Percentiles rank a stretch among this genome's conserved stretches.
phyloP scores from a whole-genome alignment of 2,888 invertebrate genomes.

The Orchesella flavescens region DNA sequence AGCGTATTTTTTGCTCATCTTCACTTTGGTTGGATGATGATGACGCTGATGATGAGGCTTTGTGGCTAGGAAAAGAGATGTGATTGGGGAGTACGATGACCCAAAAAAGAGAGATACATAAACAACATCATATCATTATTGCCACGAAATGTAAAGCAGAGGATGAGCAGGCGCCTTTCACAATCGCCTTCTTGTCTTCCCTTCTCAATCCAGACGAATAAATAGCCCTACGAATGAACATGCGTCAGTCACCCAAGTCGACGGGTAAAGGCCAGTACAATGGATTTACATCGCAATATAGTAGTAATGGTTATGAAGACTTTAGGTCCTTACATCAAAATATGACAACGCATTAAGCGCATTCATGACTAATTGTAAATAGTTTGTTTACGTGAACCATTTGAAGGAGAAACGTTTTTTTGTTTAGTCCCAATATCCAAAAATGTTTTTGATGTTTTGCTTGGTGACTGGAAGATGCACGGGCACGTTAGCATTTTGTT shows the following conservation, averaged over 20 bases:
- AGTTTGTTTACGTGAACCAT: too few relatives aligned
- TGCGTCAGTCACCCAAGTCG: neutral
- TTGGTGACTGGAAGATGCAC: too few relatives aligned
- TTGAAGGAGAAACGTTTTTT: too few relatives aligned
- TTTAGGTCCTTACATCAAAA: too few relatives aligned
- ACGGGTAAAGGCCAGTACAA: neutral
- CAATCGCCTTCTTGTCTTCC: constrained; percentile 61
- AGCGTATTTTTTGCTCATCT: constrained; percentile 51
- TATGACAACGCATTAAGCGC: too few relatives aligned
- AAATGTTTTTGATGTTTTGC: too few relatives aligned
- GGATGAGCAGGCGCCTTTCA: constrained; percentile 65
- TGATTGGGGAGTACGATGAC: constrained; percentile 69
- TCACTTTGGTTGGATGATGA: constrained; percentile 57
- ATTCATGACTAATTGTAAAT: too few relatives aligned
- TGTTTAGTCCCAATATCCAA: too few relatives aligned
- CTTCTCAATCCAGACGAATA: constrained; percentile 56
- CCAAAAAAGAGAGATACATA: constrained; percentile 66
- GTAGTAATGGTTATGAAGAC: neutral
- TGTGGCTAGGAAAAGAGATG: constrained; percentile 58
- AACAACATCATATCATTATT: constrained; percentile 64
- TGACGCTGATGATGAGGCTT: constrained; percentile 52
- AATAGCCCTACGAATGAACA: constrained; percentile 22
- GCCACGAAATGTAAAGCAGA: constrained; percentile 55
- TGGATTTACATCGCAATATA: neutral
- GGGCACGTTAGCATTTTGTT: too few relatives aligned